A percentile compares a stretch with the other conserved stretches of the same genome.
These are phyloP conservation scores for Drosophila austrosaltans DNA, from an alignment of 2,888 invertebrate species.

Conservation along the genomic window DNA sequence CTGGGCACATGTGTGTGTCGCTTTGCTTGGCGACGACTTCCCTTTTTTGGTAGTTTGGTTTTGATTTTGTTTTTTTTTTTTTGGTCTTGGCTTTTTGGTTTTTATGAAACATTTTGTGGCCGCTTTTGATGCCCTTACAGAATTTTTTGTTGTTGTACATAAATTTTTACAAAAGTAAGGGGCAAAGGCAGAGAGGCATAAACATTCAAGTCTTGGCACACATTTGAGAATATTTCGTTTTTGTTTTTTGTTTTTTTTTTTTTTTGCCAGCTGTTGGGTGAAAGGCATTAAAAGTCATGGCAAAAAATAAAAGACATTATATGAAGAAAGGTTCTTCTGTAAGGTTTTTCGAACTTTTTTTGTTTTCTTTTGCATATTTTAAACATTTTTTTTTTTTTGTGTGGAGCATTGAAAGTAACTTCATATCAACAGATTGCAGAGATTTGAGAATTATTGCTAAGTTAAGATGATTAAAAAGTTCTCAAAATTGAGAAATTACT, in stretches of 20 bases:
- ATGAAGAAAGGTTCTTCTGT: conserved; percentile 25
- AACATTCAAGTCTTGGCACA: conserved; percentile 51
- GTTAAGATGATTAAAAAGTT: too few species aligned
- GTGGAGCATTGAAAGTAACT: not conserved
- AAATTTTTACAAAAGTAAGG: conserved; percentile 45
- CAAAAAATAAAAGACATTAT: conserved; percentile 14
- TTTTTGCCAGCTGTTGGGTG: conserved; percentile 50
- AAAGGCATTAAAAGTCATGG: conserved; percentile 61
- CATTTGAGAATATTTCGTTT: conserved; percentile 33
- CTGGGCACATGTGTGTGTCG: conserved; percentile 5
- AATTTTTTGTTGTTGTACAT: conserved; percentile 54
- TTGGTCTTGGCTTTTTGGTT: not conserved
- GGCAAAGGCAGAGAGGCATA: conserved; percentile 13
- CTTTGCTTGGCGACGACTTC: conserved; percentile 8
- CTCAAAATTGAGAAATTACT: too few species aligned
- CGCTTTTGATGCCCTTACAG: conserved; percentile 56
- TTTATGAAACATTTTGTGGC: conserved; percentile 27
- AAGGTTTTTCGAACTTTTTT: not conserved
- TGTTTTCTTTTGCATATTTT: conserved; percentile 13
- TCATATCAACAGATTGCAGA: not conserved
- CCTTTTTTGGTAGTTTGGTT: conserved; percentile 11
- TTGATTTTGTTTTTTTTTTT: not conserved
- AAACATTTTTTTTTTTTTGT: not conserved
- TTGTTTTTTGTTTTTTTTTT: not conserved
- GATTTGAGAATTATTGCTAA: too few species aligned